Conservation (phyloP, 1,140 invertebrate genomes). For the Sycophaga agraensis region DNA sequence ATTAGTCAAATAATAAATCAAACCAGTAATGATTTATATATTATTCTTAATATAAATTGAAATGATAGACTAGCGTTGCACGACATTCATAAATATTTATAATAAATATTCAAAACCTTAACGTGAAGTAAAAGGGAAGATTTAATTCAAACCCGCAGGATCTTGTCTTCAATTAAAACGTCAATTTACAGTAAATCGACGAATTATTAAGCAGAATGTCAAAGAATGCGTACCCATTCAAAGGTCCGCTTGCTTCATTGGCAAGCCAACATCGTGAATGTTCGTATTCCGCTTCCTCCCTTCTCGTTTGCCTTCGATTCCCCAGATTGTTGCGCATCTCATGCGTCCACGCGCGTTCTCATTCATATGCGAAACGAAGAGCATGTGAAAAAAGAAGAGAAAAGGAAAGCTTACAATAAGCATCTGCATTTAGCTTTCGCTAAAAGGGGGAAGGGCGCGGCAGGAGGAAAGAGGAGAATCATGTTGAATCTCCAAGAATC, state of each 20-base stretch:
- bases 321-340: conserved; percentile 10
- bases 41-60: too few relatives aligned
- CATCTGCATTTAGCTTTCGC: conserved; percentile 14
- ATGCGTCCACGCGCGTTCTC: conserved; percentile 11
- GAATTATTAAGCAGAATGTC: not conserved
- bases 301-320: not conserved
- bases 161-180: conserved; percentile 1
- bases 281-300: not conserved
- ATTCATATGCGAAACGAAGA: conserved; percentile 31
- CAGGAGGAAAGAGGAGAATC: too few relatives aligned
- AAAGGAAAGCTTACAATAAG: conserved; percentile 16
- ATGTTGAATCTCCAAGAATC: too few relatives aligned
- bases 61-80: too few relatives aligned
- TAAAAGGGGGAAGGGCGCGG: not conserved
- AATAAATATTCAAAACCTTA: too few relatives aligned
- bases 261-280: not conserved
- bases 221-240: conserved; percentile 1
- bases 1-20: too few relatives aligned
- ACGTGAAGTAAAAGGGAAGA: too few relatives aligned
- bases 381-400: not conserved
- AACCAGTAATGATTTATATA: too few relatives aligned
- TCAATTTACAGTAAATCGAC: conserved; percentile 24
- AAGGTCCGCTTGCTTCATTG: not conserved
- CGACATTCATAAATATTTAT: too few relatives aligned
- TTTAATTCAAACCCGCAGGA: conserved; percentile 5